These are phyloP conservation scores for Sprattus sprattus DNA, from an alignment of 2,113 vertebrate genomes.

Conservation along the genomic window DNA sequence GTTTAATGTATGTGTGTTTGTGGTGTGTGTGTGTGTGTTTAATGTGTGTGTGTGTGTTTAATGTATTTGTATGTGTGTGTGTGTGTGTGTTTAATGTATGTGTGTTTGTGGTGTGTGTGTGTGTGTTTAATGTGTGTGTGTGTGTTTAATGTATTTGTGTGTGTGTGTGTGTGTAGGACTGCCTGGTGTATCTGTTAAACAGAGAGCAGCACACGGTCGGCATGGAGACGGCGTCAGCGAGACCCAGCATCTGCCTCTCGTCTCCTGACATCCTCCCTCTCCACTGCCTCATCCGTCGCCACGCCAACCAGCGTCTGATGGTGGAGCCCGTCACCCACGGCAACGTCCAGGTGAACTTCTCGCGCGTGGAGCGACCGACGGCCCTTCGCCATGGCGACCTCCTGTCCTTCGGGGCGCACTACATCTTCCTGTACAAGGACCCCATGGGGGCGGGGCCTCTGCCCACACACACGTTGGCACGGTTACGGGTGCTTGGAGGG, in stretches of 20 bases:
- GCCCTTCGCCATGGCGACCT: conserved; percentile 87
- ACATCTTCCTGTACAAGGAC: conserved; percentile 94
- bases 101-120: background rate
- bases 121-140: background rate
- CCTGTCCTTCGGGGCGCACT: conserved; percentile 88
- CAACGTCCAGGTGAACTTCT: conserved; percentile 80
- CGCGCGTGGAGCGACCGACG: conserved; percentile 75
- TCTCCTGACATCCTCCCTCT: conserved; percentile 92
- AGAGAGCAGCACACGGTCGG: conserved; percentile 90
- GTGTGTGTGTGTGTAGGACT: conserved; percentile 75
- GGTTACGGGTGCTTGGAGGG: conserved; percentile 73
- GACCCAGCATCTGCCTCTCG: conserved; percentile 90
- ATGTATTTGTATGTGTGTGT: background rate
- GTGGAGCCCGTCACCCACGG: conserved; percentile 81
- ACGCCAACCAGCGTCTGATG: conserved; percentile 27
- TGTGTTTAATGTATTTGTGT: background rate
- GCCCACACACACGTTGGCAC: conserved; percentile 79
- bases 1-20: conserved; percentile 62
- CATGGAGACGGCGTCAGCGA: conserved; percentile 87
- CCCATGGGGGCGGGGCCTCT: conserved; percentile 80
- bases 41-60: background rate
- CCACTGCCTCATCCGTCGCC: conserved; percentile 78
- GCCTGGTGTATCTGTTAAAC: conserved; percentile 90
- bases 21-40: background rate
- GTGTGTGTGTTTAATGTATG: background rate